These are phyloP conservation scores for Oligia fasciuncula DNA, from an alignment of 2,888 invertebrate genomes.

Conservation along the genomic window DNA sequence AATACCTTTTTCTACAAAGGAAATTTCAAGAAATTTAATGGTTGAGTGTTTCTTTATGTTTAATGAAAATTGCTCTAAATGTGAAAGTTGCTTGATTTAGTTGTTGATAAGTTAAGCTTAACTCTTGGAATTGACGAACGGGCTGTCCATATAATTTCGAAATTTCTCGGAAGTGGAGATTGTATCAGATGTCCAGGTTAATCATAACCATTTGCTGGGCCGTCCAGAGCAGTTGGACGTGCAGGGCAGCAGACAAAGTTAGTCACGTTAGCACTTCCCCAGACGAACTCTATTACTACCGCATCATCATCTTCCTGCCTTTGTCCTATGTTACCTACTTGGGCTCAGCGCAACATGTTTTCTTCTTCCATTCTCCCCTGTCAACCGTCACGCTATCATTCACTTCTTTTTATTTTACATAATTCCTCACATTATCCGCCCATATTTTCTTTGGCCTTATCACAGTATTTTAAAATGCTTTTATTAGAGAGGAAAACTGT, in stretches of 20 bases:
- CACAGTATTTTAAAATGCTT: not conserved
- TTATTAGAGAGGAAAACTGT: not conserved
- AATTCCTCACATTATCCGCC: too few species aligned
- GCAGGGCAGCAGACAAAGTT: not conserved
- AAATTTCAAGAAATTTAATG: conserved; percentile 45
- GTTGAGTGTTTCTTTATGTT: conserved; percentile 43
- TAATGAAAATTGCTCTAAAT: conserved; percentile 43
- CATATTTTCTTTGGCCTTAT: too few species aligned
- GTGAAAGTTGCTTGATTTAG: conserved; percentile 13
- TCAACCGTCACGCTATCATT: not conserved
- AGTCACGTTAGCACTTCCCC: too few species aligned
- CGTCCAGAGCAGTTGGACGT: not conserved
- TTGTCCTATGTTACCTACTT: too few species aligned
- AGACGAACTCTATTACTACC: too few species aligned
- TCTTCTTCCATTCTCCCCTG: not conserved
- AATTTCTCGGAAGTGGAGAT: not conserved
- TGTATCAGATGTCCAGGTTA: not conserved
- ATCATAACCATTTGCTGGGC: too few species aligned
- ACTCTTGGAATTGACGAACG: not conserved
- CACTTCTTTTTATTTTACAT: not conserved
- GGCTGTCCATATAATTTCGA: not conserved
- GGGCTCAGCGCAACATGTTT: not conserved
- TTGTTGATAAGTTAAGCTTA: not conserved
- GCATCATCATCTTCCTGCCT: too few species aligned
- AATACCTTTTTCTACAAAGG: conserved; percentile 56